Evolutionary conservation across 2,888 invertebrate genomes (phyloP), one percentile per base, ranked within the genome.

Genomic region (Heterodera filipjevi): DNA sequence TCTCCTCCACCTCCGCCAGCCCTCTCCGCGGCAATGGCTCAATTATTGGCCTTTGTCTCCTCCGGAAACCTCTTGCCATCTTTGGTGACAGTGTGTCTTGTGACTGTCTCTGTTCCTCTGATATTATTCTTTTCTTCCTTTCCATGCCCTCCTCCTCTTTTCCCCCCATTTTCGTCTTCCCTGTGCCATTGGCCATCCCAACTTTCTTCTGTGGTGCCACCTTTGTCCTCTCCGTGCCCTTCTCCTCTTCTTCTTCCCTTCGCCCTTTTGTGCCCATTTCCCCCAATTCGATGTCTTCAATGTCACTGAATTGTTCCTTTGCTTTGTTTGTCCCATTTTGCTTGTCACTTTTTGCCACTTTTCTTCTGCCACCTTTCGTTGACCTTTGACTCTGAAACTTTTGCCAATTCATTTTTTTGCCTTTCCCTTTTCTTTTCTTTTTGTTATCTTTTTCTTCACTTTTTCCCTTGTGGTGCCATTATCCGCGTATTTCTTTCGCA

Each of bases 201-300:
- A n/a, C n/a, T n/a, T n/a, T n/a, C n/a, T n/a, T n/a, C n/a, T n/a
- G n/a, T n/a, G n/a, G n/a, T n/a, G n/a, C n/a, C n/a, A n/a, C n/a
- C n/a, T n/a, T 6, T 39, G 39, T 39, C 8, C 39, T 12, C 39
- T 39, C 39, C 39, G 1, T 39, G 6, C 39, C 12, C 39, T 39
- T 12, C 8, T 2, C 39, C 39, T 39, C n/a, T n/a, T n/a, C n/a
- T n/a, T n/a, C n/a, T 39, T 39, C 39, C 12, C 39, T 39, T 39
- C 39, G 8, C 39, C 6, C 12, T 39, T 27, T 14, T 64, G 14
- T 64, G 64, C 64, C 66, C 44, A 72, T 16, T 32, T 76, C 76
- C 14, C 66, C 76, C 35, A 76, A 30, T 14, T 66, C 76, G 39
- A 76, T 76, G 76, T 76, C 76, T 32, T 76, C 76, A 33, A 76